These are phyloP conservation scores for Pseudeuparius sepicola DNA, from an alignment of 2,888 invertebrate species.

Conservation along the genomic window DNA sequence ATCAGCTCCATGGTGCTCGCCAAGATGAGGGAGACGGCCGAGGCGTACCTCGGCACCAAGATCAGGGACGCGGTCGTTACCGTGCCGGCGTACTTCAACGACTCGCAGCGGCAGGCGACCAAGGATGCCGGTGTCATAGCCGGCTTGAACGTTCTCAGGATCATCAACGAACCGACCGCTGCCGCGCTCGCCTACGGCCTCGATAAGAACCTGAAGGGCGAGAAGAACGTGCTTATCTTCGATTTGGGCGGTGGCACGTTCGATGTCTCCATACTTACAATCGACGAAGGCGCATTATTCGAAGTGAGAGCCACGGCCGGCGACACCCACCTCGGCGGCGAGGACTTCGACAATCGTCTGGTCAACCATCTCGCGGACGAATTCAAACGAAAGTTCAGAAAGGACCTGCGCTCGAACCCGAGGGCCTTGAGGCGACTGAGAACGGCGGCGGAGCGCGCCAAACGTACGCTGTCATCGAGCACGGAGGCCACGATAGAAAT, in stretches of 20 bases:
- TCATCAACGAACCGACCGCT: conserved; percentile 63
- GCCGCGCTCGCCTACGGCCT: conserved; percentile 28
- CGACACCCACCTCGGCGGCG: conserved; percentile 75
- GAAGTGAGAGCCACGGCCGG: conserved; percentile 77
- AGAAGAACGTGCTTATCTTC: conserved; percentile 50
- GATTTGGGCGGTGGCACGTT: conserved; percentile 60
- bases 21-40: conserved; percentile 33
- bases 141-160: conserved; percentile 65
- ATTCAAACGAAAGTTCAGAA: conserved; percentile 60
- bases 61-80: conserved; percentile 44
- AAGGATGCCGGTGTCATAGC: conserved; percentile 64
- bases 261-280: conserved; percentile 75
- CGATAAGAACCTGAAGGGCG: conserved; percentile 28
- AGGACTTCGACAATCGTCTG: conserved; percentile 52
- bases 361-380: conserved; percentile 52
- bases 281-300: conserved; percentile 76
- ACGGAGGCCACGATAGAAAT: conserved; percentile 67
- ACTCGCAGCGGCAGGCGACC: conserved; percentile 65
- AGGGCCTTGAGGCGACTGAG: conserved; percentile 58
- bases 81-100: conserved; percentile 41
- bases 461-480: conserved; percentile 66
- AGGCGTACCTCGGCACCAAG: conserved; percentile 41
- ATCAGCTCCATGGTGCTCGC: conserved; percentile 57
- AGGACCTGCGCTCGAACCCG: conserved; percentile 50
- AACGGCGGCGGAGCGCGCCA: conserved; percentile 69